Conservation (phyloP, 2,888 invertebrate species). For the Tigriopus californicus region DNA sequence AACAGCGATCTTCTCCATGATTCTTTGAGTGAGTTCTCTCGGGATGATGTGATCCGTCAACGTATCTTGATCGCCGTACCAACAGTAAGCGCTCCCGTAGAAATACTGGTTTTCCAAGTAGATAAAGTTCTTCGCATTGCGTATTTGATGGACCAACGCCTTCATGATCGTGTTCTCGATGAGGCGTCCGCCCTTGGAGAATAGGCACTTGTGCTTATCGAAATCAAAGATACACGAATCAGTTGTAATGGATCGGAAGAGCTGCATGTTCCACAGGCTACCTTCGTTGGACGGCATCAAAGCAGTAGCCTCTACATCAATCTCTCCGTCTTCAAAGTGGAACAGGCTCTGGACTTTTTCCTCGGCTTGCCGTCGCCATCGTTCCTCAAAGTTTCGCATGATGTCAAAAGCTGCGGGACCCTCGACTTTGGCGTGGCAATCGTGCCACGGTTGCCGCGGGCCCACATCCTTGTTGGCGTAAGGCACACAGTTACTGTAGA, state of each 20-base stretch:
- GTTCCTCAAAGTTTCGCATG: constrained; percentile 19
- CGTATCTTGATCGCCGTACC: constrained; percentile 18
- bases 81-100: constrained; percentile 19
- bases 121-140: constrained; percentile 19
- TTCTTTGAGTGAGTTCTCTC: constrained; percentile 18
- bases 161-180: constrained; percentile 20
- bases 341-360: constrained; percentile 17
- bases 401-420: constrained; percentile 19
- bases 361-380: constrained; percentile 19
- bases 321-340: constrained; percentile 15
- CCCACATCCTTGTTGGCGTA: constrained; percentile 16
- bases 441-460: constrained; percentile 20
- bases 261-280: constrained; percentile 18
- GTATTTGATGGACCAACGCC: constrained; percentile 19
- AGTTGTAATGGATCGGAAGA: constrained; percentile 17
- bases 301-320: constrained; percentile 17
- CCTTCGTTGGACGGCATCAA: constrained; percentile 12
- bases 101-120: constrained; percentile 21
- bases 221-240: constrained; percentile 14
- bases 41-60: constrained; percentile 19
- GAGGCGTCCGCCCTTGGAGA: constrained; percentile 18
- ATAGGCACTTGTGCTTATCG: constrained; percentile 16
- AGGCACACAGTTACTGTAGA: constrained; percentile 19
- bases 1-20: constrained; percentile 18
- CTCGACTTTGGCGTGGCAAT: constrained; percentile 19